phyloP scores from a whole-genome alignment of 2,888 invertebrate genomes.

The Hirtodrosophila duncani region DNA sequence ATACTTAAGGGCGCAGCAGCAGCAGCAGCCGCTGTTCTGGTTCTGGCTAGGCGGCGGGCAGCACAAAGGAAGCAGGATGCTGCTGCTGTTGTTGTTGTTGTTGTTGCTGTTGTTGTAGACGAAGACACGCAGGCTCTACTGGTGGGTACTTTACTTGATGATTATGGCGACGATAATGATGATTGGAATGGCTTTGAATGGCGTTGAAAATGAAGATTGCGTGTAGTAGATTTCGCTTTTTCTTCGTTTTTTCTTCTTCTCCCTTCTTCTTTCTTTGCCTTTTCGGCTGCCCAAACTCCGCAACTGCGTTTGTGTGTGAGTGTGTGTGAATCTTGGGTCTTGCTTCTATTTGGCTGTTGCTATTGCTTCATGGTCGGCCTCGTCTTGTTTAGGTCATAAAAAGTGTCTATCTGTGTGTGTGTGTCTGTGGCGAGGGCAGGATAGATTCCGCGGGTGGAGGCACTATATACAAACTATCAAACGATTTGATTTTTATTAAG shows the following conservation, averaged over 20 bases:
- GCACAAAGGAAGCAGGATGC: neutral
- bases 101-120: slow-evolving; percentile 15
- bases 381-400: no score
- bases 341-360: slow-evolving; percentile 21
- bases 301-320: slow-evolving; percentile 9
- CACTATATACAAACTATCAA: no score
- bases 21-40: neutral
- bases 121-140: slow-evolving; percentile 60
- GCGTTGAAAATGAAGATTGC: slow-evolving; percentile 76
- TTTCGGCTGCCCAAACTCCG: no score
- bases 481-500: no score
- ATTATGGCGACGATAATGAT: slow-evolving; percentile 78
- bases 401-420: slow-evolving; percentile 8
- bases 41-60: neutral
- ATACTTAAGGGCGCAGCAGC: slow-evolving; percentile 36
- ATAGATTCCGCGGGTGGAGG: neutral
- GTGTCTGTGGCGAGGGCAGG: no score
- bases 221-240: slow-evolving; percentile 71
- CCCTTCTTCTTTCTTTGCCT: neutral
- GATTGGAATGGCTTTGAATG: slow-evolving; percentile 77
- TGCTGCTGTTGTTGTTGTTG: no score
- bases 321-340: slow-evolving; percentile 8
- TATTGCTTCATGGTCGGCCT: slow-evolving; percentile 31
- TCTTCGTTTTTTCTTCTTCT: slow-evolving; percentile 26
- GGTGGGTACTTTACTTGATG: slow-evolving; percentile 78